Base-by-base conservation (phyloP, 2,113 vertebrate genomes). In the Syngnathus floridae region DNA sequence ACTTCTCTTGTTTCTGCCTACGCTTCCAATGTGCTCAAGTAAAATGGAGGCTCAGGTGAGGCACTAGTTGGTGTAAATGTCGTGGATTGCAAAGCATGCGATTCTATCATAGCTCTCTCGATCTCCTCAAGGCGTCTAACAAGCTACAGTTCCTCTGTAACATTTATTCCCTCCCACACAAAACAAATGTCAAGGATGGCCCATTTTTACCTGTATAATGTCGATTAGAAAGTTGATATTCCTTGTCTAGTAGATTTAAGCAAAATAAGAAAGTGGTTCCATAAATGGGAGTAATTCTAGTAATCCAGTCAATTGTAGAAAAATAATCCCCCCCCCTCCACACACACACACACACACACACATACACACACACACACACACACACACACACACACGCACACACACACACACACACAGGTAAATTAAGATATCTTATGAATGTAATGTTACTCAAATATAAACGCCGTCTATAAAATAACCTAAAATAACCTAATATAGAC, bases 21-120 rank as follows among this genome's bases (percentile, higher is more conserved):
- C 60, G 38, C 62, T 65, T 31, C 35, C 55, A 64, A 57, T 66
- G 66, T 22, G 26, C 63, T 69, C 65, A 48, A 54, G 65, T 69
- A 55, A 74, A 69, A 31, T 56, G n/a, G 54, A 66, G 31, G 12
- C 38, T 14, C 59, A 26, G 52, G 62, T 64, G 1, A 63, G 57
- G 49, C 58, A 55, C 58, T 37, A 41, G 55, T 21, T 61, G 26
- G 58, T 73, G 65, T 68, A 49, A 70, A 55, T 1, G 4, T 26
- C 13, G 26, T 31, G 26, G 26, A 38, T 54, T 48, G 66, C 36
- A 45, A 62, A 52, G 49, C 51, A 58, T 63, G 22, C 26, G 64
- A 43, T 21, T 40, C 37, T n/a, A 40, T 60, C 37, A 16, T 31
- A 60, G 57, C 19, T 11, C 26, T 37, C 19, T 11, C 26, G 11